Conservation (phyloP, 1,140 invertebrate species). For the Temnothorax nylanderi region DNA sequence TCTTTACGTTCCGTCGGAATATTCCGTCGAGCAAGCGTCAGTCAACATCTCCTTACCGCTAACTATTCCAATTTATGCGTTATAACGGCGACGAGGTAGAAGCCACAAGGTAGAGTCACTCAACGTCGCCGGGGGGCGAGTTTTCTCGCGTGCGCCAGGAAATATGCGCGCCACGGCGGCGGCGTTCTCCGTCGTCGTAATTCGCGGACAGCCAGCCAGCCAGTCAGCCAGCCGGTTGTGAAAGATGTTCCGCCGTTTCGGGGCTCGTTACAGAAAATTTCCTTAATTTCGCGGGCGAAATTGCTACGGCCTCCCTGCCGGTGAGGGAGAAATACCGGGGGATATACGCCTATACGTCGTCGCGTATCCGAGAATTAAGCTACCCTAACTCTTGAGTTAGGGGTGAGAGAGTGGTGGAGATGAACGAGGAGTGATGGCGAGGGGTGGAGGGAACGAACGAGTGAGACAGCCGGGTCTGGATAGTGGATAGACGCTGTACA, state of each 20-base stretch:
- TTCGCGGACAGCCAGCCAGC: conserved; percentile 50
- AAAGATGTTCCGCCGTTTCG: conserved; percentile 66
- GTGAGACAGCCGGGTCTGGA: conserved; percentile 30
- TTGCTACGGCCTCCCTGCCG: conserved; percentile 61
- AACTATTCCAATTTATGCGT: conserved; percentile 62
- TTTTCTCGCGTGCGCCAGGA: conserved; percentile 56
- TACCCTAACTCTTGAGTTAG: conserved; percentile 53
- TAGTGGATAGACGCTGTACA: conserved; percentile 66
- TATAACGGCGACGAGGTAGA: conserved; percentile 47
- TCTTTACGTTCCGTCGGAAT: conserved; percentile 31
- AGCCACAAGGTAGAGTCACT: conserved; percentile 47
- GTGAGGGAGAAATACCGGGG: background rate
- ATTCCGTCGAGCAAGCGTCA: conserved; percentile 32
- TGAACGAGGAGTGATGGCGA: conserved; percentile 8
- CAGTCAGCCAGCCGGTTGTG: conserved; percentile 49
- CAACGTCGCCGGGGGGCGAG: conserved; percentile 50
- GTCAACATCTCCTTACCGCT: conserved; percentile 44
- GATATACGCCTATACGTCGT: conserved; percentile 45
- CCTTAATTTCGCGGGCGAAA: conserved; percentile 70
- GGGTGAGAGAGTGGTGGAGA: background rate
- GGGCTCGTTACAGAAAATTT: conserved; percentile 68
- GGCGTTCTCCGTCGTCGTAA: conserved; percentile 58
- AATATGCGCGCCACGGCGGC: conserved; percentile 17
- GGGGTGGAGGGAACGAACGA: background rate
- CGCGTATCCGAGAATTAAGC: conserved; percentile 66